Evolutionary conservation across 1,140 invertebrate genomes (phyloP).

Genomic region (Cataglyphis hispanica): DNA sequence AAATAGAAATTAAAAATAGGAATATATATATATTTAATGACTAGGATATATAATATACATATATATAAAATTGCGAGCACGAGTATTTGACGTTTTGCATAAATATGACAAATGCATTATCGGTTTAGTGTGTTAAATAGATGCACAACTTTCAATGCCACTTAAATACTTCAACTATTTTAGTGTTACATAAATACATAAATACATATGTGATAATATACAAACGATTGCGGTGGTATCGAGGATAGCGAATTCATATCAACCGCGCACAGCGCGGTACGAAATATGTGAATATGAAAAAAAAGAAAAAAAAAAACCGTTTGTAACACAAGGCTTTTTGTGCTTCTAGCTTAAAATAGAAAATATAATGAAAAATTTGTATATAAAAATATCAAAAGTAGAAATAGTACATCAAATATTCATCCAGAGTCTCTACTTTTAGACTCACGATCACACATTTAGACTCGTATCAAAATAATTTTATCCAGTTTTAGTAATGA

Average conservation of each 20-base stretch:
- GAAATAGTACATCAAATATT: not conserved
- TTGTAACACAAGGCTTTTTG: slow-evolving; percentile 5
- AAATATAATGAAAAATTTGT: slow-evolving; percentile 11
- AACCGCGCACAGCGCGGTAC: not conserved
- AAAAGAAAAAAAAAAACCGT: slow-evolving; percentile 35
- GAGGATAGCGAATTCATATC: slow-evolving; percentile 38
- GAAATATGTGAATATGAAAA: not conserved
- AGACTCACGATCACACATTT: not conserved
- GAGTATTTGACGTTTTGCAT: slow-evolving; percentile 29
- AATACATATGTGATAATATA: slow-evolving; percentile 31
- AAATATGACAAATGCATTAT: slow-evolving; percentile 19
- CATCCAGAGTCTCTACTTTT: not conserved
- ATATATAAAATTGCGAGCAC: not conserved
- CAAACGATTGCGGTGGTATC: not conserved
- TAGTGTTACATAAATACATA: not conserved
- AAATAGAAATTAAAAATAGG: not conserved
- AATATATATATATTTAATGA: not conserved
- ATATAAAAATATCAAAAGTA: not conserved
- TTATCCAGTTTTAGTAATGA: not conserved
- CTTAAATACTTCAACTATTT: slow-evolving; percentile 35
- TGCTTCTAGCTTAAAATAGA: not conserved
- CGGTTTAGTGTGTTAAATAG: slow-evolving; percentile 21
- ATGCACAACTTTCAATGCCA: slow-evolving; percentile 18
- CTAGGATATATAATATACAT: not conserved
- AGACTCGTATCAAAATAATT: not conserved